Base-by-base conservation (phyloP, 2,888 invertebrate genomes). In the Crioceris asparagi region DNA sequence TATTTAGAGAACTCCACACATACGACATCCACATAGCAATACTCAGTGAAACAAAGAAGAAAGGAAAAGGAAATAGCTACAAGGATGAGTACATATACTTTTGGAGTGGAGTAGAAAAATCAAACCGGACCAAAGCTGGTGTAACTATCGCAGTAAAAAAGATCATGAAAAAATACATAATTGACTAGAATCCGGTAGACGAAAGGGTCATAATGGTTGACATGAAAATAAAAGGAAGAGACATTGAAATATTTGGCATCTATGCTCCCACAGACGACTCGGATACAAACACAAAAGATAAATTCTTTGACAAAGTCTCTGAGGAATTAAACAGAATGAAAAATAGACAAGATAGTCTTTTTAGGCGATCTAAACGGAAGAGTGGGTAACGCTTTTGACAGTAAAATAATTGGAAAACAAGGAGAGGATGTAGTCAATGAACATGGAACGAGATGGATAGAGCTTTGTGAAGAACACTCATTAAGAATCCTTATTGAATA, bases 381-480 rank as follows among this genome's bases (percentile, higher is more conserved):
- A 32, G 16, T 16, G 17, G 17, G 32, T 16, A 32, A 32, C 15
- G 17, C 32, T 4, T 17, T 32, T 3, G 14, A 32, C 32, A 16
- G 5, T 16, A 32, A 3, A 16, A 16, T 32, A 12, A 32, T 32
- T 4, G 4, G 32, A 32, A 15, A 16, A 31, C 15, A 31, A 12
- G 31, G 17, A 14, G 31, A 31, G 15, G 31, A 31, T 14, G 31
- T 31, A 31, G 31, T 31, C 8, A 17, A 31, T 4, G 31, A 8
- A 31, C 5, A 31, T 31, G 31, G 31, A 31, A 31, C 4, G 14
- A 31, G 14, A 31, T 31, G n/a, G n/a, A n/a, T n/a, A n/a, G n/a
- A n/a, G n/a, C n/a, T n/a, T n/a, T n/a, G n/a, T n/a, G n/a, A n/a
- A n/a, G n/a, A n/a, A n/a, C n/a, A n/a, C n/a, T n/a, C n/a, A n/a